Conservation (phyloP, 2,888 invertebrate species). For the Pogonocherus hispidulus region DNA sequence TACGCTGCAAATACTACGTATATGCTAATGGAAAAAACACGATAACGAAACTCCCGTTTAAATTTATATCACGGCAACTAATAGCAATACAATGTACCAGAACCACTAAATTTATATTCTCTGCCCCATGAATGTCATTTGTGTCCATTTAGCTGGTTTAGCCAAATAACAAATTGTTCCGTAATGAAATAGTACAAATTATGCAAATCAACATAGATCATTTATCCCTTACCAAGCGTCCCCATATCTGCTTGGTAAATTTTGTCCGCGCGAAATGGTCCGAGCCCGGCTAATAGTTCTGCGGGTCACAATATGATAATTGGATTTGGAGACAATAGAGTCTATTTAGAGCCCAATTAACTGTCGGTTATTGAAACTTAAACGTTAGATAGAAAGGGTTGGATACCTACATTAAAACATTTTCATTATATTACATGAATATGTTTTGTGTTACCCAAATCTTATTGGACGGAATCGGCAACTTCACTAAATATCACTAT, state of each 20-base stretch:
- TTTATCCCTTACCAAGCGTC: constrained; percentile 23
- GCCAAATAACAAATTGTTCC: constrained; percentile 23
- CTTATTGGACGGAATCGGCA: too few relatives aligned
- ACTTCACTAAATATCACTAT: too few relatives aligned
- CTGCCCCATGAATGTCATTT: background rate
- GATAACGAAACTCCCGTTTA: background rate
- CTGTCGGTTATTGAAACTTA: background rate
- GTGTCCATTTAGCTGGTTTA: constrained; percentile 5
- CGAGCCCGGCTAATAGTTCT: background rate
- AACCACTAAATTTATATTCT: constrained; percentile 5
- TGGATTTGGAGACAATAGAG: constrained; percentile 15
- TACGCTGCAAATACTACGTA: background rate
- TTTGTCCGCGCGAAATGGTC: background rate
- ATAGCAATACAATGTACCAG: background rate
- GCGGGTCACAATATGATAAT: constrained; percentile 24
- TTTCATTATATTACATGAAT: too few relatives aligned
- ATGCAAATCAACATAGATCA: constrained; percentile 27
- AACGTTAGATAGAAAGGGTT: background rate
- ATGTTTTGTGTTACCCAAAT: too few relatives aligned
- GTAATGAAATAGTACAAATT: constrained; percentile 30
- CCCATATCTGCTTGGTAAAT: constrained; percentile 5
- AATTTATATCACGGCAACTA: background rate
- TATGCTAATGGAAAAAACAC: background rate
- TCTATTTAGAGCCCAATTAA: background rate
- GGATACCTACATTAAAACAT: too few relatives aligned